Evolutionary conservation across 2,113 vertebrate genomes (phyloP), one percentile per base, ranked within the genome.

Genomic region (Hippocampus barbouri): DNA sequence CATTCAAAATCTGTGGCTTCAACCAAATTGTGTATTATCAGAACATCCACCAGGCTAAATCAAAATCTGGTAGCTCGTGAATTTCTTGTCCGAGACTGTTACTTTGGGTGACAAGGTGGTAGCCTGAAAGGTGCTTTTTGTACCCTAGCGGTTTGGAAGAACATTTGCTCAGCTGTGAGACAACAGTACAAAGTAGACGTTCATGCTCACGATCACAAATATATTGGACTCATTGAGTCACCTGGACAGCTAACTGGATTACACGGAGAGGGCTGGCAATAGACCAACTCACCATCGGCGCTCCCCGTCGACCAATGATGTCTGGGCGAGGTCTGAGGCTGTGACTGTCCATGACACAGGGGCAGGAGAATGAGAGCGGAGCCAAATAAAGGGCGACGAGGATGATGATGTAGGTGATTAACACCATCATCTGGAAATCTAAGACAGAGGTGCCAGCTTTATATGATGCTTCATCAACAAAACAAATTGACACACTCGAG

Each of bases 331-430:
- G 89, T 25, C 86, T 91, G 73, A 99, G 93, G 66, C 91, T 84
- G 73, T 89, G 87, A 74, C 85, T 94, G 82, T 96, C 94, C 96
- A 98, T 97, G 79, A 99, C 93, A 88, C 97, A 99, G 69, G 97
- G 96, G 56, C 96, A 98, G 10, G 91, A 94, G 90, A 99, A 95
- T 27, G 93, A 87, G 71, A 99, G 93, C 0, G 97, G 97, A 1
- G 90, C 89, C 81, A 97, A 83, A 83, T 94, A 98, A 79, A 99
- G 88, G 54, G 90, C 90, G 77, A 96, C 76, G 6, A 96, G 92
- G 18, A 94, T 78, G 0, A 92, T 68, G 1, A 93, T 72, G 88
- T 98, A 99, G 2, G 90, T 69, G 34, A 93, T 69, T 74, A 97
- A 81, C 75, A 95, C 86, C 68, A 90, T 82, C 80, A 93, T 73